Evolutionary conservation across 2,113 vertebrate genomes (phyloP).

Genomic region (Pachyramphus minor): DNA sequence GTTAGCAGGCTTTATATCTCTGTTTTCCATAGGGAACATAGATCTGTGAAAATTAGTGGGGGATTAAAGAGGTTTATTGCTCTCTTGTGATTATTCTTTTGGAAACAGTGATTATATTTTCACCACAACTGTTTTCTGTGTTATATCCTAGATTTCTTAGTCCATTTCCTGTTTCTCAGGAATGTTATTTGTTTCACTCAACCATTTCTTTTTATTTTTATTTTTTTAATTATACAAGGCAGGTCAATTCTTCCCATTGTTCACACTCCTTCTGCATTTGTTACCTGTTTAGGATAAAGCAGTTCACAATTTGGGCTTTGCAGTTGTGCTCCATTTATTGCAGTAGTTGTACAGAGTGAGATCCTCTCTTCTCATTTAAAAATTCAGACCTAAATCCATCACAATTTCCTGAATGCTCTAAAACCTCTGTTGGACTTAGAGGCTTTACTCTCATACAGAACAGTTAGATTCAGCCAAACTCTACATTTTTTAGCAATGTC

Average conservation of each 20-base stretch:
- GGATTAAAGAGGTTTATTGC: slow-evolving; percentile 13
- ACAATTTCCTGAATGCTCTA: not conserved
- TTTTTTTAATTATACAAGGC: not conserved
- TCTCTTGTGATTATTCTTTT: not conserved
- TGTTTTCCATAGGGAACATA: slow-evolving; percentile 14
- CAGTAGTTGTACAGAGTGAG: not conserved
- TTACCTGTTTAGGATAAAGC: not conserved
- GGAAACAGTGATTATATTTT: slow-evolving; percentile 2
- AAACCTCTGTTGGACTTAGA: not conserved
- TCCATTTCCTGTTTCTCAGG: not conserved
- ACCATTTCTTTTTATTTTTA: not conserved
- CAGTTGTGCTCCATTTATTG: not conserved
- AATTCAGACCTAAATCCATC: not conserved
- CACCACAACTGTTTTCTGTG: not conserved
- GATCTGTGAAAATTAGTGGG: slow-evolving; percentile 59
- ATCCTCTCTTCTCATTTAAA: not conserved
- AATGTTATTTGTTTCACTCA: not conserved
- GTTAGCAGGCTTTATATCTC: slow-evolving; percentile 43
- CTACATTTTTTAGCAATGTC: not conserved
- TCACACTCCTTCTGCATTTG: not conserved
- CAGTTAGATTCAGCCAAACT: not conserved
- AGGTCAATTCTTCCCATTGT: not conserved
- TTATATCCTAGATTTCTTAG: not conserved
- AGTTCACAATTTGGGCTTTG: not conserved
- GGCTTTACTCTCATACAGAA: not conserved